Percentiles rank a stretch among this genome's conserved stretches.
Conservation (phyloP, 64 coral and sea anemone species). For the Orbicella faveolata region DNA sequence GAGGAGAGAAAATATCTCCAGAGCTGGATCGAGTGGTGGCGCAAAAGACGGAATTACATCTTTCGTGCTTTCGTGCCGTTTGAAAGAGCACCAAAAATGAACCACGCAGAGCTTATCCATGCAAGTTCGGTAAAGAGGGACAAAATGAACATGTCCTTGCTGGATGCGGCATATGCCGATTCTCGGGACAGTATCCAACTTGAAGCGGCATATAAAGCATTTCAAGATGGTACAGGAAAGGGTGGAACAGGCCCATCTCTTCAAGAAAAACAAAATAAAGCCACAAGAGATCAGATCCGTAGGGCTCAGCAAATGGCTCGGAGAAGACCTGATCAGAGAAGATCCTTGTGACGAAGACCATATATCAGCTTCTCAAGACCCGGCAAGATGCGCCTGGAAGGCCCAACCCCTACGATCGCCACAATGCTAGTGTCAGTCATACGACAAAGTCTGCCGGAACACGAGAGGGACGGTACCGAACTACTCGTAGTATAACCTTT, state of each 20-base stretch:
- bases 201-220: constrained; percentile 56
- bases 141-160: constrained; percentile 43
- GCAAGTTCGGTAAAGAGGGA: constrained; percentile 56
- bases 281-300: neutral
- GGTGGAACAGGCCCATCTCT: too few species aligned
- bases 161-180: constrained; percentile 47
- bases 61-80: constrained; percentile 45
- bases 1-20: constrained; percentile 29
- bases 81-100: constrained; percentile 37
- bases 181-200: constrained; percentile 40
- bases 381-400: constrained; percentile 7
- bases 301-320: neutral
- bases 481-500: constrained; percentile 42
- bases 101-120: constrained; percentile 32
- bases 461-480: constrained; percentile 33
- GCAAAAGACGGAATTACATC: constrained; percentile 48
- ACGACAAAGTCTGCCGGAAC: constrained; percentile 14
- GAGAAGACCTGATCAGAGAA: neutral
- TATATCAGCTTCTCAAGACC: neutral
- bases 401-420: constrained; percentile 32
- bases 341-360: constrained; percentile 6
- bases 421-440: constrained; percentile 56
- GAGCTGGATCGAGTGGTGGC: constrained; percentile 59
- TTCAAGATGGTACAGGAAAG: constrained; percentile 24
- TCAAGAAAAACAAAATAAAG: constrained; percentile 30